Conservation (phyloP, 2,797 vertebrate species). For the Hippoglossus hippoglossus region DNA sequence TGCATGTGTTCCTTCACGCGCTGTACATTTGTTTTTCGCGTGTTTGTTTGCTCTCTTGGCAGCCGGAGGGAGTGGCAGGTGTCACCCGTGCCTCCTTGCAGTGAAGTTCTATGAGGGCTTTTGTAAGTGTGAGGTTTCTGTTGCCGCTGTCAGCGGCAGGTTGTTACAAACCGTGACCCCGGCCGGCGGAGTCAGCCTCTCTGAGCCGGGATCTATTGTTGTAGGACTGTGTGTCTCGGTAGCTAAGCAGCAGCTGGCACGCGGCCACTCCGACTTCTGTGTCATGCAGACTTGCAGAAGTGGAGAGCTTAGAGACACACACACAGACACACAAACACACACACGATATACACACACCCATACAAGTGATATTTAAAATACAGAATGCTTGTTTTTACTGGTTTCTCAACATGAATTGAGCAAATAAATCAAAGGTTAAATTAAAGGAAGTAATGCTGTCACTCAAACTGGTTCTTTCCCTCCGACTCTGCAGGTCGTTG, state of each 20-base stretch:
- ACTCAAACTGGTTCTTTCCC: background rate
- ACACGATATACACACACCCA: slow-evolving; percentile 8
- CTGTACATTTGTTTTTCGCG: slow-evolving; percentile 42
- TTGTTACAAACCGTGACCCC: slow-evolving; percentile 51
- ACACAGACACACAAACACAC: slow-evolving; percentile 26
- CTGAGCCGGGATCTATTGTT: slow-evolving; percentile 63
- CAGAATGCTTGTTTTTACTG: background rate
- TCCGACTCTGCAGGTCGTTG: background rate
- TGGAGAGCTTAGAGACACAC: slow-evolving; percentile 50
- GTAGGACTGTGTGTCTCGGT: slow-evolving; percentile 73
- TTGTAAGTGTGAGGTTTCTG: slow-evolving; percentile 55
- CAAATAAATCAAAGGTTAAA: slow-evolving; percentile 1
- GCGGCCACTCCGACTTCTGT: slow-evolving; percentile 60
- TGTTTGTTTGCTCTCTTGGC: slow-evolving; percentile 40
- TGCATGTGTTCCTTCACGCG: slow-evolving; percentile 40
- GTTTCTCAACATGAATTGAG: background rate
- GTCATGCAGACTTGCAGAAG: slow-evolving; percentile 58
- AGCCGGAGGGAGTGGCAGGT: slow-evolving; percentile 55
- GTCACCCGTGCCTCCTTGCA: slow-evolving; percentile 42
- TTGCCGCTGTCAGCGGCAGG: slow-evolving; percentile 60
- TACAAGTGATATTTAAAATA: slow-evolving; percentile 1
- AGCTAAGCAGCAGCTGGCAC: slow-evolving; percentile 78
- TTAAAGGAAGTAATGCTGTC: slow-evolving; percentile 1
- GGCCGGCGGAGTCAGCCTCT: slow-evolving; percentile 44
- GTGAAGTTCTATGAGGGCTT: slow-evolving; percentile 53